phyloP scores from a whole-genome alignment of 2,888 invertebrate genomes.

The Emmelina monodactyla region DNA sequence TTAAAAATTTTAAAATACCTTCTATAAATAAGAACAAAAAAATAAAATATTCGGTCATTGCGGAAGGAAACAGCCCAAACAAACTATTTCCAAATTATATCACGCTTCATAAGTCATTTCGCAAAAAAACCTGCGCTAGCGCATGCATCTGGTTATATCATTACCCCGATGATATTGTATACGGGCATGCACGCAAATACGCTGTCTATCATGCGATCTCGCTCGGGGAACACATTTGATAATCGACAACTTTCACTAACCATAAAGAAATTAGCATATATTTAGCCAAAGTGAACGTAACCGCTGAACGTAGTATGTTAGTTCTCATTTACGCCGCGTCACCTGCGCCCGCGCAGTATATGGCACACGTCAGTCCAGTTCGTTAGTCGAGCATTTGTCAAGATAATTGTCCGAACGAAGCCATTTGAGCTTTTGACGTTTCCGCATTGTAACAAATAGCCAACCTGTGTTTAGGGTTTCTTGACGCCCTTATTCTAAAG shows the following conservation, averaged over 20 bases:
- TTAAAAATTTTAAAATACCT: no score
- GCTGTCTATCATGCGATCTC: conserved; percentile 16
- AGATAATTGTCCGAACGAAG: conserved; percentile 46
- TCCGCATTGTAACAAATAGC: conserved; percentile 39
- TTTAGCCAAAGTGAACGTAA: conserved; percentile 30
- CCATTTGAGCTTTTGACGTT: conserved; percentile 42
- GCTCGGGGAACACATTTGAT: conserved; percentile 22
- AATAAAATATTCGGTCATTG: no score
- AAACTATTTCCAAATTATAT: no score
- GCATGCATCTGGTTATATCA: no score
- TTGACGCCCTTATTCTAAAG: no score
- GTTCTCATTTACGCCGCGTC: conserved; percentile 38
- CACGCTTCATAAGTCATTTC: no score
- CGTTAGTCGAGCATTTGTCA: conserved; percentile 57
- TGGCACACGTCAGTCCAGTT: conserved; percentile 34
- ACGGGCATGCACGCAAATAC: no score
- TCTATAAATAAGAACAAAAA: no score
- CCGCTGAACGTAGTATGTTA: conserved; percentile 38
- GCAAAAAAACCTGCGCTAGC: no score
- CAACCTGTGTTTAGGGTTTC: no score
- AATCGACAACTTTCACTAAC: conserved; percentile 31
- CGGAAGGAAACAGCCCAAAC: no score
- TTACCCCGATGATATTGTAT: no score
- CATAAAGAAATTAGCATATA: conserved; percentile 34
- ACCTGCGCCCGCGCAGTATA: conserved; percentile 31